Evolutionary conservation across 2,797 vertebrate genomes (phyloP).

Genomic region (Anas georgica): DNA sequence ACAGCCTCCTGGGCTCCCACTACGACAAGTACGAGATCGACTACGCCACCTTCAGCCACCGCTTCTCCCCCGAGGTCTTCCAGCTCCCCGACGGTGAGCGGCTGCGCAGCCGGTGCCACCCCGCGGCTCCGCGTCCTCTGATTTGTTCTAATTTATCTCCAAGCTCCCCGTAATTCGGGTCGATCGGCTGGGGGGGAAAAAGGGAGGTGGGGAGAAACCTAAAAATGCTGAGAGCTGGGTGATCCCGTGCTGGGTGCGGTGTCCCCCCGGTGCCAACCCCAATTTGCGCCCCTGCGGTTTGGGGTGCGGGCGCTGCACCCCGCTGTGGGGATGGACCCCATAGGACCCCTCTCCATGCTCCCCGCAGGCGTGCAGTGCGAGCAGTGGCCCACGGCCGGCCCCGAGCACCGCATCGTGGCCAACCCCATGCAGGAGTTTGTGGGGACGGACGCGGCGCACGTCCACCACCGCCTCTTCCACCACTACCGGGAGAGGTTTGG

Average conservation of each 20-base stretch:
- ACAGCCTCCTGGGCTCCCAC: constrained; percentile 83
- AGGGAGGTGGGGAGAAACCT: not conserved
- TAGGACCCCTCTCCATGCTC: fast-evolving
- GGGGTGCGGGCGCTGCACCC: not conserved
- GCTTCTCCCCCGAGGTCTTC: constrained; percentile 67
- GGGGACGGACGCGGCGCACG: constrained; percentile 67
- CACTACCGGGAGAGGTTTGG: constrained; percentile 78
- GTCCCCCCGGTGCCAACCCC: fast-evolving
- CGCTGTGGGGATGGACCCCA: not conserved
- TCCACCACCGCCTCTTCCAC: constrained; percentile 75
- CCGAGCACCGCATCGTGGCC: constrained; percentile 79
- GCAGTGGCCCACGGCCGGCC: not conserved
- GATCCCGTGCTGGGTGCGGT: not conserved
- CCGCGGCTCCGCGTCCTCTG: not conserved
- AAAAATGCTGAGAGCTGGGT: not conserved
- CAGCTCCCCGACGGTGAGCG: constrained; percentile 74
- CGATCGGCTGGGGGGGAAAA: not conserved
- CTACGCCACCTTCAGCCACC: constrained; percentile 74
- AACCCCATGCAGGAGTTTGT: constrained; percentile 86
- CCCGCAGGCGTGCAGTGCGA: constrained; percentile 32
- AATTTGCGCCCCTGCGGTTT: fast-evolving
- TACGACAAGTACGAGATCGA: constrained; percentile 86
- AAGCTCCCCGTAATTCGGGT: not conserved
- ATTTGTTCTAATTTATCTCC: too few relatives aligned
- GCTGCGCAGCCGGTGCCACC: not conserved